Evolutionary conservation across 2,113 vertebrate species (phyloP).

Genomic region (Phainopepla nitens): DNA sequence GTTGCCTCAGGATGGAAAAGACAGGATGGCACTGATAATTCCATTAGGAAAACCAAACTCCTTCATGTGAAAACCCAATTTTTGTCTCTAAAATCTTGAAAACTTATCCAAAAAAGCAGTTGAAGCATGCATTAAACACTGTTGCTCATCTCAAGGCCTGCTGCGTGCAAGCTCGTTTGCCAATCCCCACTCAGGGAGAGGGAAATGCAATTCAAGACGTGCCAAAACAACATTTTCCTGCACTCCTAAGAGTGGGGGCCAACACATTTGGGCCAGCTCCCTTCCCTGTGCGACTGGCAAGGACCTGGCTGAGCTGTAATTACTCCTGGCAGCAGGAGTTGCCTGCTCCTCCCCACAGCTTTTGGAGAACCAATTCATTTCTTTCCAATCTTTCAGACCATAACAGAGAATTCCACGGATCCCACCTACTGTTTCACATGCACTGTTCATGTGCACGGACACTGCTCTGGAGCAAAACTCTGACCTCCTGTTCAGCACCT

Average conservation of each 20-base stretch:
- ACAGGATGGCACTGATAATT: background rate
- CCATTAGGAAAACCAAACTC: background rate
- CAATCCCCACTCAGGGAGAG: background rate
- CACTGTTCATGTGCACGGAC: rapidly evolving
- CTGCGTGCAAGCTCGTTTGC: background rate
- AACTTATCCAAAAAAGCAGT: background rate
- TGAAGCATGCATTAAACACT: background rate
- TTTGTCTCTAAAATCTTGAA: background rate
- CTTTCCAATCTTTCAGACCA: background rate
- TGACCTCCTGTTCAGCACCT: background rate
- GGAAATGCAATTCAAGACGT: background rate
- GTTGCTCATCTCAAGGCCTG: background rate
- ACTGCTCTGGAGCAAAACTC: background rate
- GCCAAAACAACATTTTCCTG: background rate
- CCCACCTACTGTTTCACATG: background rate
- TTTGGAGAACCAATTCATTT: background rate
- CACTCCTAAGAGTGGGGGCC: background rate
- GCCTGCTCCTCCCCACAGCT: background rate
- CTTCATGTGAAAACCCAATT: background rate
- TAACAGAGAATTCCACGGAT: background rate
- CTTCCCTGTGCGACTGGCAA: background rate
- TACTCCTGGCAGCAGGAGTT: background rate
- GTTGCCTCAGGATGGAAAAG: background rate
- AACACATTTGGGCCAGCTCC: background rate
- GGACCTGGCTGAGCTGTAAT: background rate